These are phyloP conservation scores for Ceratitis capitata DNA, from an alignment of 1,140 invertebrate species.

Conservation along the genomic window DNA sequence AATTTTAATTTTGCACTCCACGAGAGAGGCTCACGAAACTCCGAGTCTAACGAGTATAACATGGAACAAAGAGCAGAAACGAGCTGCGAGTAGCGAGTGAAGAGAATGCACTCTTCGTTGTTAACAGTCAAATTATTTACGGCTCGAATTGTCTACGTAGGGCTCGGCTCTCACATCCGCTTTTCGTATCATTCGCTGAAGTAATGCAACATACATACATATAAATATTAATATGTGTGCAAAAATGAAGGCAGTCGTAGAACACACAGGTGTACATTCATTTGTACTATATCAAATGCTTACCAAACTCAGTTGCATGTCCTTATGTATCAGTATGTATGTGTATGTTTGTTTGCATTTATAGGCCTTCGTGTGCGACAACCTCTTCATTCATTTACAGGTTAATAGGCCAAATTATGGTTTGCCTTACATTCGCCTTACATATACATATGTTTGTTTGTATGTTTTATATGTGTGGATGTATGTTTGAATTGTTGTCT, in stretches of 20 bases:
- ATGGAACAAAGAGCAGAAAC: neutral
- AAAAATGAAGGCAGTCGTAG: neutral
- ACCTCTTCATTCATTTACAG: slow-evolving; percentile 37
- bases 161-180: neutral
- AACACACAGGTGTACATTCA: neutral
- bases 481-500: too few relatives aligned
- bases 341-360: neutral
- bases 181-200: neutral
- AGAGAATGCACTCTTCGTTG: neutral
- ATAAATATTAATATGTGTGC: neutral
- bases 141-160: neutral
- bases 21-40: neutral
- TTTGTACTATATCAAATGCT: neutral
- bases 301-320: too few relatives aligned
- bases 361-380: slow-evolving; percentile 1
- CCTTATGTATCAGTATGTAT: neutral
- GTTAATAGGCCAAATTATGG: slow-evolving; percentile 38
- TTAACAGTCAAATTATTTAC: neutral
- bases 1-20: neutral
- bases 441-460: too few relatives aligned
- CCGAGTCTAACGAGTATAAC: neutral
- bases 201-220: neutral
- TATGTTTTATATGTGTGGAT: neutral
- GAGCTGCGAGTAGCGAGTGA: neutral
- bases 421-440: slow-evolving; percentile 10